Evolutionary conservation across 2,888 invertebrate species (phyloP).

Genomic region (Emmelina monodactyla): DNA sequence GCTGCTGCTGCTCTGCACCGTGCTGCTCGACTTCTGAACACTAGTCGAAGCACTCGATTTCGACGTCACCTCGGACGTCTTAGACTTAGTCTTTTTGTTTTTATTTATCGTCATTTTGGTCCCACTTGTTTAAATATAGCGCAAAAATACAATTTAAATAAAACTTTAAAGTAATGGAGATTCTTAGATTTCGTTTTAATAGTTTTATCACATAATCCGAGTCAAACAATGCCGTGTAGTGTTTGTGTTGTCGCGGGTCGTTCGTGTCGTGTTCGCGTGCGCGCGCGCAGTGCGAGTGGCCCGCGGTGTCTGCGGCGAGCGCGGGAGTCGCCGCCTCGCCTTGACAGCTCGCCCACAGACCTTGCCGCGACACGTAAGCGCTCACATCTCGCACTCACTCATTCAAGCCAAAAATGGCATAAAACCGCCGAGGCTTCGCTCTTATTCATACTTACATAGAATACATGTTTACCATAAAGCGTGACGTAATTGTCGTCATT

Average conservation of each 20-base stretch:
- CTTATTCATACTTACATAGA: constrained; percentile 9
- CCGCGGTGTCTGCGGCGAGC: constrained; percentile 44
- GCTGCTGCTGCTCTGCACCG: constrained; percentile 46
- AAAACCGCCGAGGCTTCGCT: constrained; percentile 27
- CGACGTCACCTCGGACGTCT: constrained; percentile 45
- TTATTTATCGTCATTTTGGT: constrained; percentile 59
- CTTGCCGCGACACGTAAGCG: constrained; percentile 60
- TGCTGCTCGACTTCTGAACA: constrained; percentile 52
- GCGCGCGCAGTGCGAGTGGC: constrained; percentile 55
- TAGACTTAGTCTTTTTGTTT: constrained; percentile 64
- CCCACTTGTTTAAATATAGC: constrained; percentile 23
- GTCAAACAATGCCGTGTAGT: constrained; percentile 53
- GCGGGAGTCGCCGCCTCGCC: constrained; percentile 30
- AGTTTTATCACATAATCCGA: constrained; percentile 38
- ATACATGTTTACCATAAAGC: neutral
- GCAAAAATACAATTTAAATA: constrained; percentile 25
- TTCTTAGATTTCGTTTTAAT: constrained; percentile 48
- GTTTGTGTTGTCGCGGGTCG: constrained; percentile 54
- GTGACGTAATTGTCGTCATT: neutral
- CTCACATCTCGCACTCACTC: constrained; percentile 45
- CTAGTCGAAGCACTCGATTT: constrained; percentile 50
- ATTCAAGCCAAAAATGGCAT: constrained; percentile 59
- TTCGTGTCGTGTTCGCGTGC: constrained; percentile 45
- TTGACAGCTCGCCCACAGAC: constrained; percentile 45
- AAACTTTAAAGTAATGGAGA: constrained; percentile 26